Base-by-base conservation (phyloP, 2,113 vertebrate species). In the Gobiocypris rarus region DNA sequence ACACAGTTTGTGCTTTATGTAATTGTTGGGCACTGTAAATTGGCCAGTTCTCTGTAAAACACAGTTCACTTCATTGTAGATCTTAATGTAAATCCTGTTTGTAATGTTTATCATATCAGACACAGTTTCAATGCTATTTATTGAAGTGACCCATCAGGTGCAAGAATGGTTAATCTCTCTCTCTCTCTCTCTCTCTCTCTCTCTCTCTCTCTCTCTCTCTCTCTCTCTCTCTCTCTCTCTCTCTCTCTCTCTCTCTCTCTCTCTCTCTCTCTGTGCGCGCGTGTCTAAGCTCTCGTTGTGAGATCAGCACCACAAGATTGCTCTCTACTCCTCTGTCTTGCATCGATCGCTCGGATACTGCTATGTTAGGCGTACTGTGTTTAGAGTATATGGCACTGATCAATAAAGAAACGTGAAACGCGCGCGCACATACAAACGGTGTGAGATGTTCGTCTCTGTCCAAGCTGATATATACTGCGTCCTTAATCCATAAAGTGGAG, bases 261-360 rank as follows among this genome's bases (percentile, higher is more conserved):
- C 5, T 38, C 34, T 38, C 34, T 38, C 34, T 38, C 24, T 73
- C 19, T 22, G 15, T 45, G 38, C 26, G 19, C 26, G 38, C 28
- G 0, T 41, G n/a, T n/a, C n/a, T n/a, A 4, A 8, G 48, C 4
- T 28, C 24, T 52, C 8, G 5, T 19, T 54, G 45, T 31, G 17
- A 31, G 73, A 75, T 75, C 73, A 54, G 48, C 17, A 54, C 73
- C 48, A 19, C 17, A n/a, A 38, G 28, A 75, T 56, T 31, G 5
- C 50, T 75, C 52, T 56, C 74, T 34, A 9, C 50, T 28, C 50
- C n/a, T 28, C 74, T 34, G 28, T 75, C 74, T 58, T 58, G 5
- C 54, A 77, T 77, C 54, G 75, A 77, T 77, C 9, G 54, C 54
- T 77, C 75, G 15, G 75, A 58, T n/a, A 31, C 31, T 24, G 54